Conservation (phyloP, 2,888 invertebrate species). For the Clistopyga incitator region DNA sequence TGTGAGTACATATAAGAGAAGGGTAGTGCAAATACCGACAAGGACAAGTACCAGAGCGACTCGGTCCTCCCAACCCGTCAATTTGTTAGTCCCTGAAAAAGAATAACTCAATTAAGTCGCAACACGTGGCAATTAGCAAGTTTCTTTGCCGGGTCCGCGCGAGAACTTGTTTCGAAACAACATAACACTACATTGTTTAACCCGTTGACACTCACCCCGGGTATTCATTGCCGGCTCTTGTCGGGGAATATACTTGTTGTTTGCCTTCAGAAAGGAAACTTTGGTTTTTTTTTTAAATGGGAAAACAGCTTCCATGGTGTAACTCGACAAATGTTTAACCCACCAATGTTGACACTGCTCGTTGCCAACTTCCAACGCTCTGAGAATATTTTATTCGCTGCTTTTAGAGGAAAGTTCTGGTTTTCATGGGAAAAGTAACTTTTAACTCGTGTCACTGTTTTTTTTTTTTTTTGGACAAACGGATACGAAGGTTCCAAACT, state of each 20-base stretch:
- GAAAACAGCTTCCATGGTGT: no score
- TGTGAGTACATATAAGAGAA: conserved; percentile 9
- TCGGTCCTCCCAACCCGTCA: no score
- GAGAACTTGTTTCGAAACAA: neutral
- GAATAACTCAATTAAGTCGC: neutral
- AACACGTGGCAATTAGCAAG: neutral
- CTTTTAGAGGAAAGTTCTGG: neutral
- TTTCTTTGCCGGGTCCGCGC: neutral
- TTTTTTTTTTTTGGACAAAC: neutral
- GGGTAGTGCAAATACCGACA: neutral
- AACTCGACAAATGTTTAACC: no score
- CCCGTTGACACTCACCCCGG: no score
- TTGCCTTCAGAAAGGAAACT: no score
- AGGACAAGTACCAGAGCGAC: neutral
- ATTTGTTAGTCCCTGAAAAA: neutral
- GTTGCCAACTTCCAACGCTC: neutral
- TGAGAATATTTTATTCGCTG: neutral
- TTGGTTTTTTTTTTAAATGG: no score
- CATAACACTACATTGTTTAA: neutral
- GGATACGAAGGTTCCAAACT: no score
- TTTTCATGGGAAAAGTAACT: neutral
- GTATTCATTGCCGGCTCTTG: no score
- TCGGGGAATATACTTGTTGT: no score
- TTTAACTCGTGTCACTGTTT: no score
- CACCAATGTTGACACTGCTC: no score